Evolutionary conservation across 2,113 vertebrate species (phyloP).

Genomic region (Phyllostomus hastatus): DNA sequence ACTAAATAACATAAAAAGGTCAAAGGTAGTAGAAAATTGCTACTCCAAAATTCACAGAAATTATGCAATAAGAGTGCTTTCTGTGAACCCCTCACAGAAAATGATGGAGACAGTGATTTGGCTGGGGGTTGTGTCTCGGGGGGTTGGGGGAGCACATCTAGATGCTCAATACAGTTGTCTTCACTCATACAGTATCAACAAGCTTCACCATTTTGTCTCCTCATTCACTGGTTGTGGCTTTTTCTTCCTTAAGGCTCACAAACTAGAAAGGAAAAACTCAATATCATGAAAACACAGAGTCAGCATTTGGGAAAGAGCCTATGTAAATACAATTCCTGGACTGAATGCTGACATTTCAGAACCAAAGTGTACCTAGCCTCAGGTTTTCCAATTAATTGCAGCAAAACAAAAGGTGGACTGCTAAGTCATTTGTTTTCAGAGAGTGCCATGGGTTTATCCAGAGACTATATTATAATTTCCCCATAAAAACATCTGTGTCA

Average conservation of each 20-base stretch:
- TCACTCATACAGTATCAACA: background rate
- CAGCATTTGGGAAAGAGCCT: conserved; percentile 59
- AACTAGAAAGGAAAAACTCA: background rate
- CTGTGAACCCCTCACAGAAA: background rate
- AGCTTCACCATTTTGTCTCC: background rate
- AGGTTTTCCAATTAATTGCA: conserved; percentile 45
- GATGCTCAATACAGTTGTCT: background rate
- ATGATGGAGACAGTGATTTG: background rate
- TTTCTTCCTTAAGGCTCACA: background rate
- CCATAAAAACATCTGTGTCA: conserved; percentile 40
- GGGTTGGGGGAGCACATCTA: background rate
- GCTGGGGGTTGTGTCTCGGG: too few relatives aligned
- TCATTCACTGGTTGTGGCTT: background rate
- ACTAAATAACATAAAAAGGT: background rate
- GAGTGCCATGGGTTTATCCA: background rate
- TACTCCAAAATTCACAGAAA: background rate
- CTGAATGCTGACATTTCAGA: conserved; percentile 36
- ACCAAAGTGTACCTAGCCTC: conserved; percentile 22
- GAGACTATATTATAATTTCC: conserved; percentile 12
- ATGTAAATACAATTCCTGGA: conserved; percentile 55
- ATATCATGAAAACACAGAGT: background rate
- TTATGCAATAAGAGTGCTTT: background rate
- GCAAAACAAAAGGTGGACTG: background rate
- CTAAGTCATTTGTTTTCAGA: conserved; percentile 50
- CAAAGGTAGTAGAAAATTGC: background rate